These are phyloP conservation scores for Parapristionchus giblindavisi DNA, from an alignment of 2,888 invertebrate species.

Conservation along the genomic window DNA sequence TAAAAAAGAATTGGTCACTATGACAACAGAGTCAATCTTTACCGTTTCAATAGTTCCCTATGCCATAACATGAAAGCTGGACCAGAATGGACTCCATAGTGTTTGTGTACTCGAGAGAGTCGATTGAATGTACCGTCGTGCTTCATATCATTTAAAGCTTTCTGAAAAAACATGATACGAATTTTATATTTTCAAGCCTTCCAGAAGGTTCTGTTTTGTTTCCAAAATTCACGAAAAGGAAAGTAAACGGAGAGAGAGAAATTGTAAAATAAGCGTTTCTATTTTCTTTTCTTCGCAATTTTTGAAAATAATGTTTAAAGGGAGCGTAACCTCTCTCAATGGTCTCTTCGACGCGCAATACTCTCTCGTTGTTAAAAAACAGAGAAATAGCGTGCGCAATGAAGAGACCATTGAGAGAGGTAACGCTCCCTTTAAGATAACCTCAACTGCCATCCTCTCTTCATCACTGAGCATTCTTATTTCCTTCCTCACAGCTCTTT, in stretches of 20 bases:
- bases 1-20: neutral
- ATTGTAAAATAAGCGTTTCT: neutral
- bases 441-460: neutral
- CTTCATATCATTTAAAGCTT: conserved; percentile 14
- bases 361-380: no score
- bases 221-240: neutral
- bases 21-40: neutral
- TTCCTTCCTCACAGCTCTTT: conserved; percentile 3
- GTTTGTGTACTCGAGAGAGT: conserved; percentile 10
- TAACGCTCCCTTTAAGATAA: no score
- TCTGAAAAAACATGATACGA: neutral
- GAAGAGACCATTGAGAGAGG: no score
- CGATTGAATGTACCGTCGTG: conserved; percentile 16
- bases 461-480: conserved; percentile 6
- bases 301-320: neutral
- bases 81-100: neutral
- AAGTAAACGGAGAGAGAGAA: no score
- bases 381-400: no score
- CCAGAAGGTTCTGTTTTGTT: no score
- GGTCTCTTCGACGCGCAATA: no score
- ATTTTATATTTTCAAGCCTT: neutral
- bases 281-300: neutral
- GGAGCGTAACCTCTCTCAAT: no score
- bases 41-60: conserved; percentile 1
- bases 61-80: conserved; percentile 4